Conservation (phyloP, 2,113 vertebrate species). For the Erythrocebus patas region DNA sequence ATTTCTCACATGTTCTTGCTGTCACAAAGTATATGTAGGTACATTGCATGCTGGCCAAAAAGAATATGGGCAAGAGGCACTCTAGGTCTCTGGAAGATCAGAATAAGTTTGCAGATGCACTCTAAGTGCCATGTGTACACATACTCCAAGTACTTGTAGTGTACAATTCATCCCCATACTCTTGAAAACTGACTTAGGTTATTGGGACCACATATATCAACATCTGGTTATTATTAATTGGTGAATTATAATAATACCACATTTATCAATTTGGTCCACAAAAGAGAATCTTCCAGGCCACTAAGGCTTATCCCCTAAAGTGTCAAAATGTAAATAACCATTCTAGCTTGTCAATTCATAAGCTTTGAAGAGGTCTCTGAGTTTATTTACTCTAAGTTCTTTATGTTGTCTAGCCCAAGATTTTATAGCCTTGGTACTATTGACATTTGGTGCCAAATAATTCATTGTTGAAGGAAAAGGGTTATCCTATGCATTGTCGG, state of each 20-base stretch:
- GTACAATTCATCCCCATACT: neutral
- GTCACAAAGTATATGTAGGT: neutral
- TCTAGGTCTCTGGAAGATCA: neutral
- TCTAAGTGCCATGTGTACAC: neutral
- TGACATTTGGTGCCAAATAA: neutral
- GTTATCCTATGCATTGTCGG: neutral
- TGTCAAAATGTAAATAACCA: slow-evolving; percentile 13
- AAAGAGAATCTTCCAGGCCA: neutral
- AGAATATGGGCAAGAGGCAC: neutral
- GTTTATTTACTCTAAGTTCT: neutral
- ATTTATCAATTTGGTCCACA: neutral
- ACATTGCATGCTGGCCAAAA: neutral
- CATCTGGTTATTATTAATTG: neutral
- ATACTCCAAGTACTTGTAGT: neutral
- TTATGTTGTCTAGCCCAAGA: neutral
- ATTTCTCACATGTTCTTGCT: neutral
- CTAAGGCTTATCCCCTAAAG: neutral
- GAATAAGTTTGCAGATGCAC: neutral
- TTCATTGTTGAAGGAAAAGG: neutral
- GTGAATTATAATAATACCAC: neutral
- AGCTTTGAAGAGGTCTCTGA: neutral
- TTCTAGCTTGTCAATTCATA: neutral
- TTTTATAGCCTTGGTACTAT: neutral
- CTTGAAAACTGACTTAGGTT: neutral
- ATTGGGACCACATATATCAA: neutral